These are phyloP conservation scores for Catalaphyllia jardinei DNA, from an alignment of 64 coral and sea anemone species.

Conservation along the genomic window DNA sequence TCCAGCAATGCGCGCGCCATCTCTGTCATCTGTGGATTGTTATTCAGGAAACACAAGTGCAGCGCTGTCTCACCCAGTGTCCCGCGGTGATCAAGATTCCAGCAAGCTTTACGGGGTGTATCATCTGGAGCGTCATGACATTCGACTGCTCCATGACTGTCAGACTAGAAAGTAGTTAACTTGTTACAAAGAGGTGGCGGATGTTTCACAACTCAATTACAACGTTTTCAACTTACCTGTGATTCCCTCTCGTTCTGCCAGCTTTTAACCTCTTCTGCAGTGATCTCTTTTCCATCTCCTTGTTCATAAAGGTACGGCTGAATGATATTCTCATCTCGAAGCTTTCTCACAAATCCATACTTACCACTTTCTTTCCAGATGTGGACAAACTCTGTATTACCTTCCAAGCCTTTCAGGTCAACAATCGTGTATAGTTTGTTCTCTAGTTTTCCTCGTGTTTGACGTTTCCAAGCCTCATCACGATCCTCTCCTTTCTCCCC, in stretches of 20 bases:
- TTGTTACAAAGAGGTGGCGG: too few relatives aligned
- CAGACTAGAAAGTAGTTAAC: background rate
- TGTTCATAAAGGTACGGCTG: conserved; percentile 61
- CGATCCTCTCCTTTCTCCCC: conserved; percentile 10
- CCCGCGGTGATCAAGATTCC: conserved; percentile 65
- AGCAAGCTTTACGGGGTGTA: conserved; percentile 69
- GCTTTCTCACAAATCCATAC: background rate
- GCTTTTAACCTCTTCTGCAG: conserved; percentile 61
- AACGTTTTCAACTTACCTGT: background rate
- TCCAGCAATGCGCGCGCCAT: conserved; percentile 67
- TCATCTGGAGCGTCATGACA: conserved; percentile 29
- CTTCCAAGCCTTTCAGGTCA: conserved; percentile 63
- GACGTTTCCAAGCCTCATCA: conserved; percentile 68
- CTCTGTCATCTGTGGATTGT: conserved; percentile 49
- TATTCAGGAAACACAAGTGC: conserved; percentile 78
- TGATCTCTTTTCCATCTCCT: conserved; percentile 58
- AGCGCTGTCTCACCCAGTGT: conserved; percentile 78
- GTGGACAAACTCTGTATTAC: conserved; percentile 48
- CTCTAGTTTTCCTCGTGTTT: conserved; percentile 45
- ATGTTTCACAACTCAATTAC: too few relatives aligned
- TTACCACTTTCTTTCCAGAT: conserved; percentile 40
- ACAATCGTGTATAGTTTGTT: conserved; percentile 70
- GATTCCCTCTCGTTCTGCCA: conserved; percentile 14
- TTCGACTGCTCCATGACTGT: conserved; percentile 6
- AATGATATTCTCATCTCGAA: conserved; percentile 21